Evolutionary conservation across 2,888 invertebrate genomes (phyloP), one percentile per base, ranked within the genome.

Genomic region (Schizotus pectinicornis): DNA sequence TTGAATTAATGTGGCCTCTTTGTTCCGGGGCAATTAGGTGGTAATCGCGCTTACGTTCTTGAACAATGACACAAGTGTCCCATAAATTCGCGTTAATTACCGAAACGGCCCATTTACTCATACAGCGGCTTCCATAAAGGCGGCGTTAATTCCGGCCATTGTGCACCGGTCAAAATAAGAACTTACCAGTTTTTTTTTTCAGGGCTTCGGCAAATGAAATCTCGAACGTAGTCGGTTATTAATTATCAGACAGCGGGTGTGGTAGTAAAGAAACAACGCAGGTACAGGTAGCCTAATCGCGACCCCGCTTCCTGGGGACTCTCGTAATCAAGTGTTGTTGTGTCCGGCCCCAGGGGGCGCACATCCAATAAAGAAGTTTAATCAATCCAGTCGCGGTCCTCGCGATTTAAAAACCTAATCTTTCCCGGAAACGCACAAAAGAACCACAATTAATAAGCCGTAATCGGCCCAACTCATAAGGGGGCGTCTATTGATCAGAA

Each of bases 91-190:
- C 50, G 46, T 53, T 53, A 53, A 53, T 53, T 31, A 47, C 45
- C 14, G 5, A 48, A 35, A 47, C 33, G 30, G 34, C 6, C 22
- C 22, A 31, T 59, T 55, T 59, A 55, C 59, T 51, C 37, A 55
- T 55, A 49, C 12, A 49, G 56, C 62, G 62, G 62, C 56, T 45
- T 36, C n/a, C 42, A 38, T 56, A 61, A 58, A 58, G 63, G 55
- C 37, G 9, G 45, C 43, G 51, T 51, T 63, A 56, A 63, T 63
- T 59, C 49, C 52, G 39, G 14, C 62, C 64, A 67, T 67, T 67
- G 65, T 65, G 56, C 65, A 63, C 65, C 52, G 65, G 64, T 68
- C 68, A 67, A 66, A 67, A 67, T 68, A 68, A 68, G 65, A 64
- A 56, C 66, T 67, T 67, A 63, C 68, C 62, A 61, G 62, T 62